Conservation (phyloP, 2,797 vertebrate species). For the Oreortyx pictus region DNA sequence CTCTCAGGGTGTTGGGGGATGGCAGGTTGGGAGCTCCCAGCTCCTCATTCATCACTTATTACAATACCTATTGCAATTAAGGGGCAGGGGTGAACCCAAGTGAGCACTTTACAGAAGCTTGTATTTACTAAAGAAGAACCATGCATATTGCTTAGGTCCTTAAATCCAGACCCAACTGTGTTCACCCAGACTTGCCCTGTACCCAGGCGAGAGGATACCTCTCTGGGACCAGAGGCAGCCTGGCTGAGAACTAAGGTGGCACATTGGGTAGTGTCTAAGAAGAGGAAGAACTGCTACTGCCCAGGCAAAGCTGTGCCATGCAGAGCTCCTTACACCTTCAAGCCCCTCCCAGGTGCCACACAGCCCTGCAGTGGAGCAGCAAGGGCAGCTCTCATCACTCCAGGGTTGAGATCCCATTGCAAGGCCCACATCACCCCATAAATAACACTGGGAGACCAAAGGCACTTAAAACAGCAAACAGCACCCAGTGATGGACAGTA, state of each 20-base stretch:
- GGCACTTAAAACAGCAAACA: neutral
- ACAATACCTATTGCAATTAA: neutral
- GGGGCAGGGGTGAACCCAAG: neutral
- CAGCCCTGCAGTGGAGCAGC: too few relatives aligned
- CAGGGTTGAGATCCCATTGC: too few relatives aligned
- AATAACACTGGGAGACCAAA: neutral
- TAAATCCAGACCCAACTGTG: neutral
- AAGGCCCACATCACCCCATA: neutral
- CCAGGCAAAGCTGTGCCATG: neutral
- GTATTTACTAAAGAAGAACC: neutral
- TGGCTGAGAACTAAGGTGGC: neutral
- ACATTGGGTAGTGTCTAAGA: neutral
- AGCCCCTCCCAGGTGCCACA: neutral
- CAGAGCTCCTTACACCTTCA: neutral
- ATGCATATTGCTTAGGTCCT: neutral
- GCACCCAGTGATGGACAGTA: neutral
- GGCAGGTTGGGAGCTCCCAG: neutral
- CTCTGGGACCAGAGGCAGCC: too few relatives aligned
- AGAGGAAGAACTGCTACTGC: neutral
- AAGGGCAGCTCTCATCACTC: too few relatives aligned
- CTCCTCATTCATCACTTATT: neutral
- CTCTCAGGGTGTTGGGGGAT: neutral
- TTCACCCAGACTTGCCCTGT: neutral
- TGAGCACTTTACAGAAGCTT: neutral
- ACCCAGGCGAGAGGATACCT: accelerated